Evolutionary conservation across 2,113 vertebrate genomes (phyloP).

Genomic region (Tupaia tana): DNA sequence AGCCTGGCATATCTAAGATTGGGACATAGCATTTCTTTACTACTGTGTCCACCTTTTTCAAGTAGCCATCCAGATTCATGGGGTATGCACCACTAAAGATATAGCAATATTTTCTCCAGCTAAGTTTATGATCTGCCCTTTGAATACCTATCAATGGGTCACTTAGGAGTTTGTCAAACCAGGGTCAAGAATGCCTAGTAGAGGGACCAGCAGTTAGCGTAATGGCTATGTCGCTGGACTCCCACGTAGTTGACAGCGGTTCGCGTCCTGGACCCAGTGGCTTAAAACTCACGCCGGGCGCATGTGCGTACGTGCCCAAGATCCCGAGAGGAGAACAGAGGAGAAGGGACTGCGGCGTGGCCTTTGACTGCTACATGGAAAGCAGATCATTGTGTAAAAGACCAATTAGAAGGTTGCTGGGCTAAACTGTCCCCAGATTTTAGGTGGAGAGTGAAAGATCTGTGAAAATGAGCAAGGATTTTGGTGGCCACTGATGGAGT

Average conservation of each 20-base stretch:
- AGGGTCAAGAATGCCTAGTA: background rate
- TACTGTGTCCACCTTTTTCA: background rate
- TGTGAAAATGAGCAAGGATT: background rate
- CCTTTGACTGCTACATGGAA: background rate
- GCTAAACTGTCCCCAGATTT: background rate
- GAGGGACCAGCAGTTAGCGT: background rate
- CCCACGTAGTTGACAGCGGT: too few relatives aligned
- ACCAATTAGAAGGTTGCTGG: background rate
- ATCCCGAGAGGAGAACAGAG: too few relatives aligned
- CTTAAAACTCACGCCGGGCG: too few relatives aligned
- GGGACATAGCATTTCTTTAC: background rate
- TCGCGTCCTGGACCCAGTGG: too few relatives aligned
- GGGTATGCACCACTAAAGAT: background rate
- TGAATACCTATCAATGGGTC: background rate
- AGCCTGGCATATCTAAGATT: background rate
- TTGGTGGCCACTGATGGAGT: background rate
- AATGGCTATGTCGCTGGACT: too few relatives aligned
- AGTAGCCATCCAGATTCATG: background rate
- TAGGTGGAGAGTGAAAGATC: background rate
- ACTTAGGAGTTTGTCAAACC: background rate
- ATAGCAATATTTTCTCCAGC: accelerated
- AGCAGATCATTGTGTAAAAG: background rate
- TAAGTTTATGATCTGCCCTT: background rate
- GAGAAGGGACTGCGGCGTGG: too few relatives aligned
- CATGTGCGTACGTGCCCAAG: too few relatives aligned